Conservation (phyloP, 2,888 invertebrate genomes). For the Mystacides longicornis region DNA sequence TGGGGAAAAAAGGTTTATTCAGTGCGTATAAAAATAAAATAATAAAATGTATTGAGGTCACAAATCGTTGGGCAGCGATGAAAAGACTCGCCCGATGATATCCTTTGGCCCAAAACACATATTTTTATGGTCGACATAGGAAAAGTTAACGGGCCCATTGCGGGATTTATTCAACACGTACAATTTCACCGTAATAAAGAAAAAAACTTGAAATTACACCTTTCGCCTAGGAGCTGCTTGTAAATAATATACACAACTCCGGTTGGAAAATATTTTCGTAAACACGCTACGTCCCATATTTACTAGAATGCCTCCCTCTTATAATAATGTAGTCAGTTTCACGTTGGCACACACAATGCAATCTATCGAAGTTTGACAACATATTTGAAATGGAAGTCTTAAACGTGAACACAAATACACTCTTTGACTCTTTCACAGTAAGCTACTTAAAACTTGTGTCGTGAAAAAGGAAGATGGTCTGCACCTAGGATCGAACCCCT, state of each 20-base stretch:
- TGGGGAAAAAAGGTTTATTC: not conserved
- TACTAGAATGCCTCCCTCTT: no score
- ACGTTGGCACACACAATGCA: no score
- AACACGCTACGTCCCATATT: slow-evolving; percentile 17
- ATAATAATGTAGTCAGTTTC: no score
- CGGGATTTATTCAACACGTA: slow-evolving; percentile 20
- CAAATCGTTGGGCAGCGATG: not conserved
- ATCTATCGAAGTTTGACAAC: no score
- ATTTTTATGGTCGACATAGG: not conserved
- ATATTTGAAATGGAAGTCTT: no score
- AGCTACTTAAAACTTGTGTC: no score
- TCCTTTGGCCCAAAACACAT: slow-evolving; percentile 2
- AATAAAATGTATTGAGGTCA: not conserved
- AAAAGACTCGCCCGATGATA: not conserved
- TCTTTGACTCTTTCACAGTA: no score
- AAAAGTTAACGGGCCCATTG: slow-evolving; percentile 6
- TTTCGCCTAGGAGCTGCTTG: slow-evolving; percentile 19
- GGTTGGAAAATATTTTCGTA: slow-evolving; percentile 13
- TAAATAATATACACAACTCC: slow-evolving; percentile 24
- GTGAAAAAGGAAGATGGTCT: no score
- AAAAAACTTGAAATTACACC: slow-evolving; percentile 26
- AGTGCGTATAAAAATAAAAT: not conserved
- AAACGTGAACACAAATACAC: no score
- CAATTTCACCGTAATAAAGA: slow-evolving; percentile 24
- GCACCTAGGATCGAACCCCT: no score